Base-by-base conservation (phyloP, 1,140 invertebrate species). In the Bicyclus anynana region DNA sequence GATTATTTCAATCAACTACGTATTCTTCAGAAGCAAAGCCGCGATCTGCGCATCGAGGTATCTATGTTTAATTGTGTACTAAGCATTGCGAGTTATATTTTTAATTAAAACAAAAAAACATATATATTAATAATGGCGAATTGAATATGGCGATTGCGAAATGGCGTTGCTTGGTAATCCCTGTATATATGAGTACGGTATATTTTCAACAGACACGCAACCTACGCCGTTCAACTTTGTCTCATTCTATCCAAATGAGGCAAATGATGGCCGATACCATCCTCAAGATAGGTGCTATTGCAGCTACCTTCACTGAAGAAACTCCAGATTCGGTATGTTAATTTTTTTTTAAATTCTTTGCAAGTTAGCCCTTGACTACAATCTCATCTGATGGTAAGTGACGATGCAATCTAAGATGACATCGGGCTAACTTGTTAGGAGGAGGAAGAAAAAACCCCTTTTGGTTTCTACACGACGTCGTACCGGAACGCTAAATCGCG, bases 261-360 rank as follows among this genome's bases (percentile, higher is more conserved):
- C 97, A 99, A 80, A 94, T 96, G 53, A 96, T 99, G 52, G 92
- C 95, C 60, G 97, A 98, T 59, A 95, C 96, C 7, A 96, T 96
- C 70, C 94, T 96, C 56, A 94, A 95, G 54, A 96, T 97, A 59
- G 92, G 94, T 33, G 91, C 92, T 10, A 62, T 88, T 2, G 94
- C 93, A 5, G 80, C 79, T 0, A 74, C 67, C 12, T 81, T 83
- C 52, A 74, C 69, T 42, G 77, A 84, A n/a, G 57, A 76, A 33
- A 67, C 81, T 57, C 75, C 80, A 1, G 77, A 87, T 35, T 74
- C 81, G 56, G 84, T 87, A 65, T 70, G 47, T 48, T 2, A 38
- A 17, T 38, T 3, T 17, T 38, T 38, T 38, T 13, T 14, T 2
- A 14, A 14, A 14, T 38, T 38, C 16, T n/a, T n/a, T n/a, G n/a